Evolutionary conservation across 2,113 vertebrate species (phyloP).

Genomic region (Pelecanus crispus): DNA sequence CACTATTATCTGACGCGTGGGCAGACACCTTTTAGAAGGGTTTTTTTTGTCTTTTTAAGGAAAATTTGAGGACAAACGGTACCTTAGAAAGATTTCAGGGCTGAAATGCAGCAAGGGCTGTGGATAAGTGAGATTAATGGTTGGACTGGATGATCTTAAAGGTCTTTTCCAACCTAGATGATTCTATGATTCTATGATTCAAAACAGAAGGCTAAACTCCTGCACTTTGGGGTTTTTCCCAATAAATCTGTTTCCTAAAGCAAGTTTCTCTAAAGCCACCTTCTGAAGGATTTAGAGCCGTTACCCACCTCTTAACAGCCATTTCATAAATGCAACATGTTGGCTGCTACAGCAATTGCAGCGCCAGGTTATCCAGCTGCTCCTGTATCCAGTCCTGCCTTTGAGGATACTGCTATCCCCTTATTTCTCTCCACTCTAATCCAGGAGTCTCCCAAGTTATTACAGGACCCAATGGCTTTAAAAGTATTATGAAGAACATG

Average conservation of each 20-base stretch:
- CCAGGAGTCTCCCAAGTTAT: background rate
- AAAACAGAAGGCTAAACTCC: background rate
- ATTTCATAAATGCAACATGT: background rate
- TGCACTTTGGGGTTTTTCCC: background rate
- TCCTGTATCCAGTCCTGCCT: background rate
- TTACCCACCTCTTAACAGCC: background rate
- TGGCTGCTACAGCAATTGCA: constrained; percentile 4
- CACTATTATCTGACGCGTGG: background rate
- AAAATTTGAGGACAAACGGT: background rate
- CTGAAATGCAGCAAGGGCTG: background rate
- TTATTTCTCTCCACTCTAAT: constrained; percentile 16
- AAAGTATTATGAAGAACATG: background rate
- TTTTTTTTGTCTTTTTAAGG: background rate
- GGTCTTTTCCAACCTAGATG: no score
- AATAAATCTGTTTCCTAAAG: background rate
- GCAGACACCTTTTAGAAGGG: background rate
- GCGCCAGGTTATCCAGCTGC: constrained; percentile 3
- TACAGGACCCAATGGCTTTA: background rate
- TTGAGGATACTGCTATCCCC: background rate
- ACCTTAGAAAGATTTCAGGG: background rate
- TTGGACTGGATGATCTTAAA: no score
- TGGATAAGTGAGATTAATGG: rapidly evolving
- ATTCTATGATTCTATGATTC: no score
- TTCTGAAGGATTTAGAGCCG: background rate
- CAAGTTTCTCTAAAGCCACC: background rate